Evolutionary conservation across 2,113 vertebrate species (phyloP).

Genomic region (Macrotis lagotis): DNA sequence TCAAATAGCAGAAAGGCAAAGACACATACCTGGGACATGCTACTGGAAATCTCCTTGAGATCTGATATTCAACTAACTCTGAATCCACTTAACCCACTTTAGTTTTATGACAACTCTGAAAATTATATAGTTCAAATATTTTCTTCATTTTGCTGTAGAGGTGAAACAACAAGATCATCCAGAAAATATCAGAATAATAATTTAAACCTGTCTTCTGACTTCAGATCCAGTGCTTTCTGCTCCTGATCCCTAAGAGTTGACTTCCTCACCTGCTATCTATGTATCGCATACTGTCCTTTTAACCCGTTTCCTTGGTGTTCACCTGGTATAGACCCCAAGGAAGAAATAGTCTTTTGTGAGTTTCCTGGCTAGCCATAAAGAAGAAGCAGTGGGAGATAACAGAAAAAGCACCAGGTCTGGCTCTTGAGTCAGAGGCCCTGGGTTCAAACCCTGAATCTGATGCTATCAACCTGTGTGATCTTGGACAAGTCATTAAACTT

Average conservation of each 20-base stretch:
- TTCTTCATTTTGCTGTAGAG: constrained; percentile 16
- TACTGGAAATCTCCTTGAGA: not conserved
- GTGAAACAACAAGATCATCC: constrained; percentile 39
- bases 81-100: constrained; percentile 1
- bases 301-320: not conserved
- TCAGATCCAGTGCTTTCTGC: not conserved
- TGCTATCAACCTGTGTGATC: not conserved
- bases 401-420: not conserved
- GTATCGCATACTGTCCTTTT: not conserved
- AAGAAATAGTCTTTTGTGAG: constrained; percentile 7
- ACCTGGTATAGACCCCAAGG: not conserved
- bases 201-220: constrained; percentile 17
- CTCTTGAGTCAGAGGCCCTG: not conserved
- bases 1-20: not conserved
- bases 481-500: not conserved
- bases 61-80: not conserved
- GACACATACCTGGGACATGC: not conserved
- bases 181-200: not conserved
- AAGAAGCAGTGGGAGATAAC: not conserved
- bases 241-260: not conserved
- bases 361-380: not conserved
- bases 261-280: not conserved
- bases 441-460: not conserved
- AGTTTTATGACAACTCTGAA: not conserved
- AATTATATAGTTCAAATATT: not conserved